Conservation (phyloP, 2,888 invertebrate species). For the Leptinotarsa juncta region DNA sequence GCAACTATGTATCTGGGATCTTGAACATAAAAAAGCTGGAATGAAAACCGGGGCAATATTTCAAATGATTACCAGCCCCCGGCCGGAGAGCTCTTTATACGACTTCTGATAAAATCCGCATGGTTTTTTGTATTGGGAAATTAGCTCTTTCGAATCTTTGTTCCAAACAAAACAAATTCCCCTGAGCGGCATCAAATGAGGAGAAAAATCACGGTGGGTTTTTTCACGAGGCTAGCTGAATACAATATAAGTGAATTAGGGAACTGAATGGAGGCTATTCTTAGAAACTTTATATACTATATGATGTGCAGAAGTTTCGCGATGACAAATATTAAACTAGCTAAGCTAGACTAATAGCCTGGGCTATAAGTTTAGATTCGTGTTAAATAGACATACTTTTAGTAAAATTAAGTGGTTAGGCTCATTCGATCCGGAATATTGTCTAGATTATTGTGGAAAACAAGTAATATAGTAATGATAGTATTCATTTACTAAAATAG, state of each 20-base stretch:
- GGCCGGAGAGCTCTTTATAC: not conserved
- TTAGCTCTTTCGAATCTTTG: not conserved
- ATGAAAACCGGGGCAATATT: not conserved
- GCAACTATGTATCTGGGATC: not conserved
- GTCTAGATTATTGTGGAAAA: too few relatives aligned
- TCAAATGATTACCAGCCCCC: constrained; percentile 2
- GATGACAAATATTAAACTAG: too few relatives aligned
- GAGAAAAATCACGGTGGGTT: not conserved
- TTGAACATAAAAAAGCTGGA: not conserved
- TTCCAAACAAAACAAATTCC: not conserved
- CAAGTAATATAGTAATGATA: too few relatives aligned
- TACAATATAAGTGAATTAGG: not conserved
- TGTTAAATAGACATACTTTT: too few relatives aligned
- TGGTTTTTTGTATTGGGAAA: constrained; percentile 9
- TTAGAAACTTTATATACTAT: not conserved
- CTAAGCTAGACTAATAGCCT: too few relatives aligned
- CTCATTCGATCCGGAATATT: too few relatives aligned
- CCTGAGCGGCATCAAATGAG: not conserved
- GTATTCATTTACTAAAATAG: too few relatives aligned
- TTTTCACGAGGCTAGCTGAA: not conserved
- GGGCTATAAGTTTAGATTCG: too few relatives aligned
- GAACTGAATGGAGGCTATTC: not conserved
- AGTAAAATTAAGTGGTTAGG: too few relatives aligned
- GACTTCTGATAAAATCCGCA: constrained; percentile 4
- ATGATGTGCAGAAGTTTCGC: too few relatives aligned